Evolutionary conservation across 30 jellyfish, hydroid and myxozoan species (phyloP), one percentile per base, ranked within the genome.

Genomic region (Aurelia sp.): DNA sequence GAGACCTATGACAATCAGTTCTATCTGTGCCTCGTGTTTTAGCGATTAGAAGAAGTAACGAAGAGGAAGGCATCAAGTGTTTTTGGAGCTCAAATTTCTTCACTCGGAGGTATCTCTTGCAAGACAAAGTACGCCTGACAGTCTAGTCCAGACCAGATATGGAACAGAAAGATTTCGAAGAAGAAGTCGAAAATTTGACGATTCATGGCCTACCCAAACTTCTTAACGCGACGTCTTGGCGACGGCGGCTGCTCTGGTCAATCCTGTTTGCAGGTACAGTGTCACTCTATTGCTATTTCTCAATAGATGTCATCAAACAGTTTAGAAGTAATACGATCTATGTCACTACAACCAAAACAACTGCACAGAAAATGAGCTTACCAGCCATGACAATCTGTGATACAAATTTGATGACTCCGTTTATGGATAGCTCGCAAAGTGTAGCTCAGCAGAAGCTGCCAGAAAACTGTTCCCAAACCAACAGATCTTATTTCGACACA

Each of bases 381-480:
- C 93, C 93, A 13, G 88, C 87, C 12, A 73, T 84, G 17, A 84
- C 93, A 40, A 9, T 84, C 67, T 84, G 93, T 72, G 63, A 72
- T 66, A 41, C 88, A 3, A 84, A 72, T 52, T 3, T 44, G 2
- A 4, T 10, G 15, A 20, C n/a, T 18, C 10, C 21, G 27, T 0
- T 61, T 76, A 30, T 11, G 24, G 76, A 66, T 12, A 11, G 72
- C 4, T 72, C 83, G 22, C 30, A 33, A 60, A 20, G 6, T 44
- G 76, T 82, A 21, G 71, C 18, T 12, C 47, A 17, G 9, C 82
- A 71, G 63, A 40, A 40, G 8, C 65, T 84, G 66, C 93, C 93
- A 15, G 74, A 60, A 18, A 84, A 84, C 68, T 84, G 93, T 35
- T 71, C 88, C 19, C 48, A 15, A 5, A 65, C 70, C 0, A 55